Base-by-base conservation (phyloP, 2,113 vertebrate genomes). In the Cyanocitta stelleri region DNA sequence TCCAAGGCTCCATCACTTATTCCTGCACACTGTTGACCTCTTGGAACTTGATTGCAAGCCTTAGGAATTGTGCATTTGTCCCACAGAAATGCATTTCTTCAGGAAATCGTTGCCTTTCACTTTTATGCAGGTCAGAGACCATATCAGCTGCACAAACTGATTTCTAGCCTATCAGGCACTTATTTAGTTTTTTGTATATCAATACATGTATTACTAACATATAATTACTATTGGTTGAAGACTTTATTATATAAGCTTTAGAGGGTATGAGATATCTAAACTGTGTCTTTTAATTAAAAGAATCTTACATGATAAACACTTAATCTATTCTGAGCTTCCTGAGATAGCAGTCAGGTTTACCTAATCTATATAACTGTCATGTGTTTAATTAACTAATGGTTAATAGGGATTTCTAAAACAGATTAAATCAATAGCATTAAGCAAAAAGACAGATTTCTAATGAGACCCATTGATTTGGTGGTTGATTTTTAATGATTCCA, bases 321-420 rank as follows among this genome's bases (percentile, higher is more conserved):
- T 93, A 93, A 95, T 96, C 72, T 96, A 75, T 96, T 93, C 69
- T 93, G 61, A 92, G 71, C 27, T 85, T 86, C 69, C 68, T 32
- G 19, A 90, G 67, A 66, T 27, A 92, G 59, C 91, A 91, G 41
- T 58, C 69, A 95, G 78, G 69, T 91, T 98, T 97, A 92, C 87
- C 71, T 94, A 94, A 97, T 97, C 87, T 61, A 93, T 97, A 91
- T 58, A 96, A 90, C 66, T 97, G 75, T 94, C 78, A 22, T 67
- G 49, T 56, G 43, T 96, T 97, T 97, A 96, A 92, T 94, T 95
- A 86, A 97, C 94, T 96, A 96, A 96, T 95, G 75, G 74, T 92
- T 97, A 97, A 94, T 96, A 94, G 94, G 84, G 79, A 93, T 92
- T 97, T 96, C 68, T 94, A 92, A 88, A 98, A 72, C 86, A 97